These are phyloP conservation scores for Cyprinodon diabolis DNA, from an alignment of 2,797 vertebrate genomes.

Conservation along the genomic window DNA sequence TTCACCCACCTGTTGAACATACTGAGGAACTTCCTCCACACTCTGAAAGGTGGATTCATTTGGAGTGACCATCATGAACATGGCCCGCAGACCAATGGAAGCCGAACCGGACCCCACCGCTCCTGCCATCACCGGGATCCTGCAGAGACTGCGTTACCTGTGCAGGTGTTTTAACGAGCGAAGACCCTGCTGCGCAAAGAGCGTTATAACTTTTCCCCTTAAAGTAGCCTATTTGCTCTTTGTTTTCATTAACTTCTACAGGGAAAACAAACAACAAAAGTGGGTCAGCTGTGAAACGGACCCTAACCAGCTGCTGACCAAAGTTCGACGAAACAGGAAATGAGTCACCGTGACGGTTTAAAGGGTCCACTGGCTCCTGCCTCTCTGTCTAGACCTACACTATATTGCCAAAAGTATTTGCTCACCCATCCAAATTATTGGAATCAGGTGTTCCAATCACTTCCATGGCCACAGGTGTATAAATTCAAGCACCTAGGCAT, in stretches of 20 bases:
- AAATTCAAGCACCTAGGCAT: too few species aligned
- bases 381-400: not conserved
- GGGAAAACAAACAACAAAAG: constrained; percentile 2
- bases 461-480: too few species aligned
- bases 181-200: not conserved
- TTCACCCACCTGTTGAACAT: constrained; percentile 87
- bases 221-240: not conserved
- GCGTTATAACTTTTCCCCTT: not conserved
- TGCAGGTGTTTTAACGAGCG: constrained; percentile 21
- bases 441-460: too few species aligned
- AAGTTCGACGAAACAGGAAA: constrained; percentile 6
- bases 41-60: constrained; percentile 84
- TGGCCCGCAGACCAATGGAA: constrained; percentile 75
- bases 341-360: not conserved
- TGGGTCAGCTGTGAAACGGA: constrained; percentile 31
- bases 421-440: too few species aligned
- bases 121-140: constrained; percentile 42
- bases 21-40: constrained; percentile 86
- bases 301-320: not conserved
- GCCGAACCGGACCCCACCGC: constrained; percentile 29
- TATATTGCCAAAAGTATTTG: too few species aligned
- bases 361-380: not conserved
- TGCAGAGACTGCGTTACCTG: constrained; percentile 26
- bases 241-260: not conserved
- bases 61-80: constrained; percentile 86